A percentile compares a stretch with the other conserved stretches of the same genome.
These are phyloP conservation scores for Melanotaenia duboulayi DNA, from an alignment of 2,113 vertebrate genomes.

Conservation along the genomic window DNA sequence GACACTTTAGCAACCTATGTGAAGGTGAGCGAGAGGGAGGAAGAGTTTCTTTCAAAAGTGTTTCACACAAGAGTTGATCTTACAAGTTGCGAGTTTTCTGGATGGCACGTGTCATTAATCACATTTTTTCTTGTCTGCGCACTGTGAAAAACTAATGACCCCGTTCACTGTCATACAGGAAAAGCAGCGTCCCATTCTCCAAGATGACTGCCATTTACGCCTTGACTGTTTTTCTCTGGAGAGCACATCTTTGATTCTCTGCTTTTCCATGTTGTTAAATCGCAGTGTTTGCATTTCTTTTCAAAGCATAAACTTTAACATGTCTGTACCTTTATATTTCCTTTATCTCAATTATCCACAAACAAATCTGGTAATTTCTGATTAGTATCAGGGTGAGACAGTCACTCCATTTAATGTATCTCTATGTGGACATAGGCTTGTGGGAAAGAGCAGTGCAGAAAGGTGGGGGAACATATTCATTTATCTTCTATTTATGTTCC, in stretches of 20 bases:
- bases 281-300: neutral
- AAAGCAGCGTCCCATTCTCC: conserved; percentile 12
- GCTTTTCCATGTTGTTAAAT: neutral
- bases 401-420: conserved; percentile 20
- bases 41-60: conserved; percentile 11
- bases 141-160: conserved; percentile 54
- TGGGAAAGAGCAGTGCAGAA: conserved; percentile 26
- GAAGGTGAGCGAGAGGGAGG: conserved; percentile 19
- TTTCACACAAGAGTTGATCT: neutral
- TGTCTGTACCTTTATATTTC: neutral
- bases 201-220: conserved; percentile 14
- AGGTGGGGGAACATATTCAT: conserved; percentile 58
- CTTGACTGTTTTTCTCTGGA: conserved; percentile 10
- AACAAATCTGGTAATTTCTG: conserved; percentile 8
- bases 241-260: neutral
- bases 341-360: conserved; percentile 9
- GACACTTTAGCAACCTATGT: conserved; percentile 52
- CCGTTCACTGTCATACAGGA: neutral
- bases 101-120: conserved; percentile 49
- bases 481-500: conserved; percentile 73
- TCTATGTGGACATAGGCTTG: conserved; percentile 32
- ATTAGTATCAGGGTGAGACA: conserved; percentile 26
- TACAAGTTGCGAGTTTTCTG: conserved; percentile 7
- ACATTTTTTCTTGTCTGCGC: conserved; percentile 46
- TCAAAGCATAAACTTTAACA: conserved; percentile 7